A percentile compares a stretch with the other conserved stretches of the same genome.
phyloP scores from a whole-genome alignment of 2,113 vertebrate genomes.

The Corydoras sp. region DNA sequence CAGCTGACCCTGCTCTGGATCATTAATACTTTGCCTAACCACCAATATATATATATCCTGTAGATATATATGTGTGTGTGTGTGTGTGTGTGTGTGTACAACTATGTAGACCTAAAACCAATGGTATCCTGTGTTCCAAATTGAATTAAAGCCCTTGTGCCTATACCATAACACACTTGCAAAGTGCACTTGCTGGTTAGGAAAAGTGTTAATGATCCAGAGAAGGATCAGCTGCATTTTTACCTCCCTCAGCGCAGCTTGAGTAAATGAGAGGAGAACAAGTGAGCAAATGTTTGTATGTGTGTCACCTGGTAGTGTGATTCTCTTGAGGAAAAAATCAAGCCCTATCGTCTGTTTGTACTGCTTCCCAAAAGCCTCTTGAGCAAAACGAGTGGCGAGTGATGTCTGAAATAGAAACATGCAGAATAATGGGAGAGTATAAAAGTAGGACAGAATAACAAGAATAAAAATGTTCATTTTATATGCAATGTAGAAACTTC shows the following conservation, averaged over 20 bases:
- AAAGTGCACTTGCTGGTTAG: slow-evolving; percentile 14
- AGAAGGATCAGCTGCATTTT: slow-evolving; percentile 10
- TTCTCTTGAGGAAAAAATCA: slow-evolving; percentile 99
- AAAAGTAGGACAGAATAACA: slow-evolving; percentile 18
- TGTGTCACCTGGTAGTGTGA: slow-evolving; percentile 92
- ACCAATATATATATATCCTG: not conserved
- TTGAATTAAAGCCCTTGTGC: too few species aligned
- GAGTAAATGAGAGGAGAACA: not conserved
- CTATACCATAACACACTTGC: not conserved
- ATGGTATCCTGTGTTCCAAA: too few species aligned
- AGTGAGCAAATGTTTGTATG: slow-evolving; percentile 19
- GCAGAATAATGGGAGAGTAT: slow-evolving; percentile 31
- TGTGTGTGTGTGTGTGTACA: too few species aligned
- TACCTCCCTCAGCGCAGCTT: not conserved
- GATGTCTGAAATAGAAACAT: slow-evolving; percentile 81
- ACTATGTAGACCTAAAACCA: too few species aligned
- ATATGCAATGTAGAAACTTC: too few species aligned
- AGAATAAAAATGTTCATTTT: too few species aligned
- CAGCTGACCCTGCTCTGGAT: not conserved
- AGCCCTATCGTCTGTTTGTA: slow-evolving; percentile 98
- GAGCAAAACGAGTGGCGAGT: slow-evolving; percentile 89
- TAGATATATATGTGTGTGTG: too few species aligned
- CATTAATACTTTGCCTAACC: slow-evolving; percentile 19
- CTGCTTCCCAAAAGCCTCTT: slow-evolving; percentile 98
- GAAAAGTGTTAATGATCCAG: slow-evolving; percentile 10